A percentile compares a stretch with the other conserved stretches of the same genome.
These are phyloP conservation scores for Chloroceryle inda DNA, from an alignment of 2,797 vertebrate species.

Conservation along the genomic window DNA sequence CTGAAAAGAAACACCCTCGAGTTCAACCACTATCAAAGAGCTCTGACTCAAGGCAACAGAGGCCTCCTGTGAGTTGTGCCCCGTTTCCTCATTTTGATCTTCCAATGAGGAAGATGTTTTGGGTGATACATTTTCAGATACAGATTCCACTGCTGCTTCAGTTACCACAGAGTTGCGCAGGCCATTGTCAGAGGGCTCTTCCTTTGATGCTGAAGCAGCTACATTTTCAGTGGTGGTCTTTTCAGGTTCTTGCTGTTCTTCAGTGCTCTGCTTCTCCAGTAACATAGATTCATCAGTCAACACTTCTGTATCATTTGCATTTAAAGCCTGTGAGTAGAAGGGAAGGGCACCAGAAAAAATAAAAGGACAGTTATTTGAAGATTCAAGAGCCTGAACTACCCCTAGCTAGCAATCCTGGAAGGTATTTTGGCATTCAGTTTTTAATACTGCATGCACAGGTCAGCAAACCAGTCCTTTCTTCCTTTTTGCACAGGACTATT, in stretches of 20 bases:
- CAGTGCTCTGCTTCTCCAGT: slow-evolving; percentile 38
- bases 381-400: neutral
- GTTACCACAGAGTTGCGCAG: slow-evolving; percentile 55
- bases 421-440: neutral
- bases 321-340: slow-evolving; percentile 52
- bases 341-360: neutral
- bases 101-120: slow-evolving; percentile 72
- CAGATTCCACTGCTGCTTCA: slow-evolving; percentile 69
- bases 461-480: neutral
- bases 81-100: slow-evolving; percentile 74
- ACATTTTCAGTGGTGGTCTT: slow-evolving; percentile 36
- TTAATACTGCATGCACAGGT: neutral
- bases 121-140: slow-evolving; percentile 71
- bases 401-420: neutral
- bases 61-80: slow-evolving; percentile 65
- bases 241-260: slow-evolving; percentile 63
- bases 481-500: neutral
- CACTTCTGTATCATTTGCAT: slow-evolving; percentile 66
- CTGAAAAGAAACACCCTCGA: slow-evolving; percentile 79
- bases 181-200: slow-evolving; percentile 72
- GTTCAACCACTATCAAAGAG: slow-evolving; percentile 78
- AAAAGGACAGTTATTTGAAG: neutral
- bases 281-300: slow-evolving; percentile 30
- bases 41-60: slow-evolving; percentile 72
- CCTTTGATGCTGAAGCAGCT: slow-evolving; percentile 14